phyloP scores from a whole-genome alignment of 2,113 vertebrate genomes.

The Lepisosteus osseus region DNA sequence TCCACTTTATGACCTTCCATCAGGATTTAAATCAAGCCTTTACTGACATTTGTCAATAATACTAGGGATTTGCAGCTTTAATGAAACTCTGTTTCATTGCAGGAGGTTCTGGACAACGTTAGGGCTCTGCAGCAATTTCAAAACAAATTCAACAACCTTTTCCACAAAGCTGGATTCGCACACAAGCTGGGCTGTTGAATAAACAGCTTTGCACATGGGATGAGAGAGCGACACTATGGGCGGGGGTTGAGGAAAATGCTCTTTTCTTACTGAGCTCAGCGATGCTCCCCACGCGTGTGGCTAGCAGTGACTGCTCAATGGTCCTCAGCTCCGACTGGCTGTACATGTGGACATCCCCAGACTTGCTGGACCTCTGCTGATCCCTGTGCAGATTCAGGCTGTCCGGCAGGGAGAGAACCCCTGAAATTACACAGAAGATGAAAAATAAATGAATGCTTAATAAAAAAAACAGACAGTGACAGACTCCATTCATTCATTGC shows the following conservation, averaged over 20 bases:
- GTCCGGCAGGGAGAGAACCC: slow-evolving; percentile 91
- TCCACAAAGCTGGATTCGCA: too few relatives aligned
- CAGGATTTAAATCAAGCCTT: too few relatives aligned
- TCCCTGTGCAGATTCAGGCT: slow-evolving; percentile 86
- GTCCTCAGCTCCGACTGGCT: slow-evolving; percentile 90
- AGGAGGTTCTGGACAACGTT: too few relatives aligned
- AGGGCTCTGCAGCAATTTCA: too few relatives aligned
- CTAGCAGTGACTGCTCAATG: slow-evolving; percentile 89
- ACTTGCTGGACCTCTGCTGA: slow-evolving; percentile 80
- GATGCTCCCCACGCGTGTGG: slow-evolving; percentile 92
- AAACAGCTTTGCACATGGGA: neutral
- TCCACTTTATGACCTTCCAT: too few relatives aligned
- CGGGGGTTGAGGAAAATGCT: neutral
- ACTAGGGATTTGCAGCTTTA: too few relatives aligned
- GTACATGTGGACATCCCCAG: slow-evolving; percentile 81
- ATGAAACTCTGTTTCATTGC: too few relatives aligned
- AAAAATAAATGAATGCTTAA: neutral
- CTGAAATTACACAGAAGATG: slow-evolving; percentile 51
- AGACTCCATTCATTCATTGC: too few relatives aligned
- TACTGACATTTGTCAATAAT: too few relatives aligned
- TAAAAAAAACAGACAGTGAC: neutral
- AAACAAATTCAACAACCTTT: too few relatives aligned
- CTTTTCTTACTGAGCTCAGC: slow-evolving; percentile 91
- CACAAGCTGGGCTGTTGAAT: too few relatives aligned
- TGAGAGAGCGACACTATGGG: neutral